phyloP scores from a whole-genome alignment of 2,888 invertebrate genomes.

The Dendrolimus houi region DNA sequence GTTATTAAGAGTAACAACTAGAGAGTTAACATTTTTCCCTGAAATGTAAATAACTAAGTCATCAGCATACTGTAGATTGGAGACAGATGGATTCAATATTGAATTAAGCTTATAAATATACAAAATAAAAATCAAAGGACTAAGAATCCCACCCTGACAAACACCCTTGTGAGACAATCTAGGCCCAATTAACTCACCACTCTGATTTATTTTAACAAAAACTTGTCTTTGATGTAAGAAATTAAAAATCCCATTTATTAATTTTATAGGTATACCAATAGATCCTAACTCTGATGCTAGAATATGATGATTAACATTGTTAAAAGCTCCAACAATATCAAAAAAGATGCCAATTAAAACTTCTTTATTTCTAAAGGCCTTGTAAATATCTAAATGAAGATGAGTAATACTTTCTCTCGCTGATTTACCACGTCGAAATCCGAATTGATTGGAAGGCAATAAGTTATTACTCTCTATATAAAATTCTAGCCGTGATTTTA shows the following conservation, averaged over 20 bases:
- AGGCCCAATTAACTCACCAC: neutral
- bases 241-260: neutral
- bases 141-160: neutral
- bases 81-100: too few relatives aligned
- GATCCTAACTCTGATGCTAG: neutral
- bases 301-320: conserved; percentile 1
- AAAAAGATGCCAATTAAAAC: neutral
- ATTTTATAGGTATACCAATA: conserved; percentile 1
- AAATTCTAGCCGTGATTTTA: too few relatives aligned
- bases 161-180: neutral
- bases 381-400: conserved; percentile 2
- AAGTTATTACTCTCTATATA: too few relatives aligned
- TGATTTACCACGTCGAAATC: too few relatives aligned
- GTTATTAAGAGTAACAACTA: neutral
- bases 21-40: neutral
- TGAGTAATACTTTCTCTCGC: neutral
- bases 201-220: conserved; percentile 1
- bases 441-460: too few relatives aligned
- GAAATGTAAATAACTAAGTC: neutral
- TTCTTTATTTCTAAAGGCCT: neutral
- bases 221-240: conserved; percentile 1
- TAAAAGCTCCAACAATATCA: conserved; percentile 1
- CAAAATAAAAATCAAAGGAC: neutral
- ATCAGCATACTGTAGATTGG: conserved; percentile 1
- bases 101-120: neutral